Evolutionary conservation across 2,797 vertebrate genomes (phyloP), one percentile per base, ranked within the genome.

Genomic region (Valencia hispanica): DNA sequence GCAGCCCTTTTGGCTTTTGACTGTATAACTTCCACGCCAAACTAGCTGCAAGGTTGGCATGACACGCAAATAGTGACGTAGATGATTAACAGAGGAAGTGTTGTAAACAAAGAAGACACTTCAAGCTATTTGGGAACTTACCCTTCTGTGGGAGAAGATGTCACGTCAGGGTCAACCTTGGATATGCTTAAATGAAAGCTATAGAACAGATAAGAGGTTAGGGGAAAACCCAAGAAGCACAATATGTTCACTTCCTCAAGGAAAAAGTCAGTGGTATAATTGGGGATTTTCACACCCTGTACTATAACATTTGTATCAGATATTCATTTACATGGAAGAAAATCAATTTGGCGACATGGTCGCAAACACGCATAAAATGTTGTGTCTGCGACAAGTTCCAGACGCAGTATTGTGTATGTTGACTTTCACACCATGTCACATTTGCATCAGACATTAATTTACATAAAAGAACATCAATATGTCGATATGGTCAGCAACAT

Each of bases 351-450:
- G n/a, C n/a, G 36, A 65, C 1, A 32, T 32, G 30, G 30, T 8
- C 18, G 18, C 1, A 30, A 20, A 63, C 30, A 63, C n/a, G n/a
- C n/a, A n/a, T n/a, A n/a, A n/a, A n/a, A n/a, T n/a, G n/a, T n/a
- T n/a, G n/a, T n/a, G n/a, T n/a, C n/a, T n/a, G n/a, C n/a, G n/a
- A n/a, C n/a, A n/a, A n/a, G n/a, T n/a, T n/a, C n/a, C n/a, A n/a
- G n/a, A n/a, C n/a, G n/a, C n/a, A n/a, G n/a, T n/a, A n/a, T n/a
- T n/a, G n/a, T n/a, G n/a, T n/a, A n/a, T n/a, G n/a, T n/a, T n/a
- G n/a, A n/a, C n/a, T n/a, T n/a, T n/a, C n/a, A 69, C n/a, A 69
- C 68, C n/a, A 17, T 45, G 41, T 69, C 5, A 69, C 66, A 27
- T 69, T 69, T 47, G 15, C 4, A 32, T 48, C n/a, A 69, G 34